phyloP scores from a whole-genome alignment of 1,140 invertebrate genomes.

The Cryptotermes secundus region DNA sequence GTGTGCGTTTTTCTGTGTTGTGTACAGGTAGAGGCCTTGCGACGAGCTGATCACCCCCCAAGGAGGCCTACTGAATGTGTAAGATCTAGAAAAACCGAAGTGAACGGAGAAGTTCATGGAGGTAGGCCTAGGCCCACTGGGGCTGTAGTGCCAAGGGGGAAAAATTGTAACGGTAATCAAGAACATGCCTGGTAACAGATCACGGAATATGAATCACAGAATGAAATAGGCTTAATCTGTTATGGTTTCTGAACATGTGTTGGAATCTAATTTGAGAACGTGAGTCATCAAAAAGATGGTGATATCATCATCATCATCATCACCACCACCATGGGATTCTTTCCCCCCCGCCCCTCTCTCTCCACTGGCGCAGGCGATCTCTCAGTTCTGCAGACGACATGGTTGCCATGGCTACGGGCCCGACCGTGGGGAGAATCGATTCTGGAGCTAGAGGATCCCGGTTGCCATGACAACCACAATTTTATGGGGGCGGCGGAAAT shows the following conservation, averaged over 20 bases:
- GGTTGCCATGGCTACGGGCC: background rate
- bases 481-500: background rate
- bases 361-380: background rate
- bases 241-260: background rate
- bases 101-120: no score
- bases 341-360: background rate
- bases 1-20: no score
- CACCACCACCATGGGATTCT: background rate
- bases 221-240: background rate
- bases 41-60: no score
- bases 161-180: no score
- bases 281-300: background rate
- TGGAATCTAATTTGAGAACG: background rate
- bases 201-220: background rate
- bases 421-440: conserved; percentile 3
- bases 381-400: background rate
- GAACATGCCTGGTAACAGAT: no score
- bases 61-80: no score
- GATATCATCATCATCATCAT: no score
- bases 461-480: background rate
- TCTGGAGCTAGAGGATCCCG: background rate
- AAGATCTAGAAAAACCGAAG: no score
- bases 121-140: no score
- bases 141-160: no score
- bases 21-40: no score